Percentiles rank a stretch among this genome's conserved stretches.
Evolutionary conservation across 2,888 invertebrate genomes (phyloP).

Genomic region (Netelia inedita): DNA sequence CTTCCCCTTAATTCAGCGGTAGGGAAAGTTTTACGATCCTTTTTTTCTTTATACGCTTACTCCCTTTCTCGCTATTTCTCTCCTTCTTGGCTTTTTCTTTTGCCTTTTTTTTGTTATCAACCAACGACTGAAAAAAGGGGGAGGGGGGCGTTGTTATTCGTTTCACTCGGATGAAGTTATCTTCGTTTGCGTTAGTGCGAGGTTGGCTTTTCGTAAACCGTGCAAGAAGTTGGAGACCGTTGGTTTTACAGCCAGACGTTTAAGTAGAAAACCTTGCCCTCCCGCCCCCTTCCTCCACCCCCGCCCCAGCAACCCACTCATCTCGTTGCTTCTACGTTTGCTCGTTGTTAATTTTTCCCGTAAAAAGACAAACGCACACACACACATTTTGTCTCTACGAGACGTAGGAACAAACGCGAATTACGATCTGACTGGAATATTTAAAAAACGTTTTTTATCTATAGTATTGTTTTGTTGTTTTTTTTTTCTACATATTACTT

Average conservation of each 20-base stretch:
- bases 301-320: too few relatives aligned
- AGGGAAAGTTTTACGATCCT: slow-evolving; percentile 29
- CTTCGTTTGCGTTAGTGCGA: neutral
- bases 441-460: neutral
- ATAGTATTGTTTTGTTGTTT: neutral
- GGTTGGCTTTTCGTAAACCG: slow-evolving; percentile 1
- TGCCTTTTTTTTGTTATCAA: neutral
- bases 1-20: slow-evolving; percentile 12
- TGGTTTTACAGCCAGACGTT: too few relatives aligned
- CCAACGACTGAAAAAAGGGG: neutral
- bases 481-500: neutral
- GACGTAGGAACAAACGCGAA: neutral
- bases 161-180: too few relatives aligned
- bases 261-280: too few relatives aligned
- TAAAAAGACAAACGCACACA: too few relatives aligned
- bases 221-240: too few relatives aligned
- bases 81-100: neutral
- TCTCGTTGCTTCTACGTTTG: too few relatives aligned
- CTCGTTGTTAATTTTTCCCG: too few relatives aligned
- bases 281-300: too few relatives aligned
- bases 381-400: neutral
- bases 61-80: too few relatives aligned
- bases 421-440: neutral
- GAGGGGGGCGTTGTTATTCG: neutral
- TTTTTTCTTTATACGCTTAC: neutral